Percentiles rank a stretch among this genome's conserved stretches.
These are phyloP conservation scores for Macrotus californicus DNA, from an alignment of 2,113 vertebrate species.

Conservation along the genomic window DNA sequence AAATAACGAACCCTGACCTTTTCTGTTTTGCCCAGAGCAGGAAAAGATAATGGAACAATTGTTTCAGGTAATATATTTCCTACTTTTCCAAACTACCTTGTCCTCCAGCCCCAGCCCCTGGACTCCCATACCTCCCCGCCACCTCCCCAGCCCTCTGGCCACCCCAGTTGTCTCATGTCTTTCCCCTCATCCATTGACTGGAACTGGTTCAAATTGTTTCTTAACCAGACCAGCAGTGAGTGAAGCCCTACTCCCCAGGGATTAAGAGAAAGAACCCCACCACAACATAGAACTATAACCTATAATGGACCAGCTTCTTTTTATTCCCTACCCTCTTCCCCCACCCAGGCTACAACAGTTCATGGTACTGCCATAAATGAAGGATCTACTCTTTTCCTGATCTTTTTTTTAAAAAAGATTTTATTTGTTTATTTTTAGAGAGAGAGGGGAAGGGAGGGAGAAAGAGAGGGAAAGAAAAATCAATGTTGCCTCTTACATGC, in stretches of 20 bases:
- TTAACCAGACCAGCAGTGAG: background rate
- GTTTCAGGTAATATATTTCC: conserved; percentile 68
- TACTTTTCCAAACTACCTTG: background rate
- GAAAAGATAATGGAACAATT: conserved; percentile 65
- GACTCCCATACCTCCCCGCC: background rate
- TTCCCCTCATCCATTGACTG: background rate
- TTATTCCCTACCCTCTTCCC: background rate
- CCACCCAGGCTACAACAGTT: background rate
- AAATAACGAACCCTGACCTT: conserved; percentile 71
- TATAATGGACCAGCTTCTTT: background rate
- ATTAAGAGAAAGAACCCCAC: background rate
- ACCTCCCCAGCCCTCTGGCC: background rate
- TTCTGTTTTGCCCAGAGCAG: conserved; percentile 69
- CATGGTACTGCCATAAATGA: background rate
- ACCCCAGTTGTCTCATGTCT: background rate
- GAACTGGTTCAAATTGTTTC: background rate
- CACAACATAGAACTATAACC: background rate
- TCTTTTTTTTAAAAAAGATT: background rate
- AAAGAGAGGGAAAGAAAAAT: too few relatives aligned
- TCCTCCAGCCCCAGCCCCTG: background rate
- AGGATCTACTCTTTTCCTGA: background rate
- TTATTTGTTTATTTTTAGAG: too few relatives aligned
- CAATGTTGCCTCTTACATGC: too few relatives aligned
- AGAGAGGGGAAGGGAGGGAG: too few relatives aligned
- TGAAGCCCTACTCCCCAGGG: background rate